Evolutionary conservation across 1,140 invertebrate species (phyloP), one percentile per base, ranked within the genome.

Genomic region (Rhopalosiphum padi): DNA sequence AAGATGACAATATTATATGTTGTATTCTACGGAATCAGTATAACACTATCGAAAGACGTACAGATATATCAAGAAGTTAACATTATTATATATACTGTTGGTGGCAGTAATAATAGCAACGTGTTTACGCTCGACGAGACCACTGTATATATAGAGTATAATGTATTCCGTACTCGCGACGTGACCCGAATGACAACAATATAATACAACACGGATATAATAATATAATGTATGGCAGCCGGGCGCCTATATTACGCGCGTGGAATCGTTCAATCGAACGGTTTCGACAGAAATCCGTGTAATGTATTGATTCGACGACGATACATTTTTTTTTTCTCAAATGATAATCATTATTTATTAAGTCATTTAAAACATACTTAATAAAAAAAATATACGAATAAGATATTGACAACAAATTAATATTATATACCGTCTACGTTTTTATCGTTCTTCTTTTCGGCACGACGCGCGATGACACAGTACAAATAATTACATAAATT

Each of bases 131-230:
- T 35, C 60, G n/a, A 77, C 30, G 15, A 18, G 60, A 77, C 60
- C n/a, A 18, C 60, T 35, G n/a, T 77, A 18, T 60, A 21, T 77
- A 18, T 60, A 21, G 48, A 51, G 9, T 30, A 60, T 11, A 60
- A 77, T 77, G 18, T 77, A 77, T 77, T 77, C 60, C 30, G 30
- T n/a, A 35, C n/a, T 77, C 30, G 15, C 4, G 15, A 77, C 60
- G 60, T 77, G 60, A 77, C 60, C 60, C 60, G 60, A 77, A 77
- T 77, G 60, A 77, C 60, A n/a, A 77, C 18, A 77, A 77, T n/a
- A 77, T n/a, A 68, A 68, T n/a, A n/a, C 30, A n/a, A 77, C 60
- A 6, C 15, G 30, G 41, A 41, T 41, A 41, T 41, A n/a, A 21
- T n/a, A 35, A n/a, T n/a, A 53, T 53, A 53, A 77, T n/a, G 60